These are phyloP conservation scores for Caenorhabditis tropicalis DNA, from an alignment of 1,140 invertebrate genomes.

Conservation along the genomic window DNA sequence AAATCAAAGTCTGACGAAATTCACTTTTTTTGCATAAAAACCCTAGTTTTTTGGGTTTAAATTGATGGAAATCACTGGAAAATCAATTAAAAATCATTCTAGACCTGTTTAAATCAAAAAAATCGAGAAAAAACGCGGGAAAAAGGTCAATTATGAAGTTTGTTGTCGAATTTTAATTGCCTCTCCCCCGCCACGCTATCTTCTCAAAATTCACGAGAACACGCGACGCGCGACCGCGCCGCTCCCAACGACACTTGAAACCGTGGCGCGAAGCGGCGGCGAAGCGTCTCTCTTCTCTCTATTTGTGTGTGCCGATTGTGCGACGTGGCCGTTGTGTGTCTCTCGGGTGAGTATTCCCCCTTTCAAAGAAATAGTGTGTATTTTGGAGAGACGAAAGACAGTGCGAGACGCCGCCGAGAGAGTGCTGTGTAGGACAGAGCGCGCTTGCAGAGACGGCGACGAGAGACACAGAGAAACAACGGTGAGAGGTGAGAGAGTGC, in stretches of 20 bases:
- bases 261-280: neutral
- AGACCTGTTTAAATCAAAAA: neutral
- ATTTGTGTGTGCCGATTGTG: neutral
- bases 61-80: neutral
- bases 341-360: neutral
- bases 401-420: neutral
- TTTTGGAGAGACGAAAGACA: neutral
- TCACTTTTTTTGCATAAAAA: too few species aligned
- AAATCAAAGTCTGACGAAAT: too few species aligned
- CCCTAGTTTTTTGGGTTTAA: neutral
- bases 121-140: neutral
- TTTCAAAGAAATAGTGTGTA: neutral
- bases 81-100: neutral
- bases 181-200: too few species aligned
- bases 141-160: neutral
- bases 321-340: conserved; percentile 18
- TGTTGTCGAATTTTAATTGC: neutral
- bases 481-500: neutral
- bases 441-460: neutral
- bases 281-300: conserved; percentile 33
- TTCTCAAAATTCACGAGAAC: conserved; percentile 5
- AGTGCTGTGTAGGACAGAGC: neutral
- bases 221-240: conserved; percentile 36
- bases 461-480: neutral
- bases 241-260: neutral